phyloP scores from a whole-genome alignment of 2,888 invertebrate species.

The Drosophila tanythrix region DNA sequence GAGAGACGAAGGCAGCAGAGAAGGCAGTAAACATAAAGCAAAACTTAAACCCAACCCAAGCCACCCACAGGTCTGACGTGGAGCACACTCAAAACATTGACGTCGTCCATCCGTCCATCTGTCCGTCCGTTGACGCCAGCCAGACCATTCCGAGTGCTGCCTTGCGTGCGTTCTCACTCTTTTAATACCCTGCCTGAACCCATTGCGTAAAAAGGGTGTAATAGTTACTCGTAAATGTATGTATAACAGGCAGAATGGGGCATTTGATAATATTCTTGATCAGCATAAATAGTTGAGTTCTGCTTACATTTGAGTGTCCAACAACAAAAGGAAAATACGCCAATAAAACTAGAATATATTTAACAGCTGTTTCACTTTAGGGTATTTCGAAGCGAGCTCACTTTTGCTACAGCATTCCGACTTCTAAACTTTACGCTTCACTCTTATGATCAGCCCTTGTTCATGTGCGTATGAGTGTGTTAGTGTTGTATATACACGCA shows the following conservation, averaged over 20 bases:
- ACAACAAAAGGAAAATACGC: not conserved
- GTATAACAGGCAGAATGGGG: not conserved
- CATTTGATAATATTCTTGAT: not conserved
- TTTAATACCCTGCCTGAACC: not conserved
- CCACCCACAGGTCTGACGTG: conserved; percentile 5
- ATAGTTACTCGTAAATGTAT: not conserved
- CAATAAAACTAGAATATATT: not conserved
- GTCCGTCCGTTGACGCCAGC: conserved; percentile 17
- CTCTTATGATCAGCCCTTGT: conserved; percentile 9
- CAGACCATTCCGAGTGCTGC: conserved; percentile 8
- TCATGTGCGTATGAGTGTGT: not conserved
- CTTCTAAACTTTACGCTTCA: not conserved
- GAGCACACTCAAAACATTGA: conserved; percentile 10
- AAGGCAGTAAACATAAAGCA: conserved; percentile 15
- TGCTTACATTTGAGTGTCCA: not conserved
- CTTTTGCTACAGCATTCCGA: not conserved
- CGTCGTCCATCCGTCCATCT: not conserved
- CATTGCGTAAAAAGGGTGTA: not conserved
- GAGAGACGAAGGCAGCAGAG: not conserved
- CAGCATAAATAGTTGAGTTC: not conserved
- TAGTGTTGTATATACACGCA: not conserved
- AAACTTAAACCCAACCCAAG: conserved; percentile 17
- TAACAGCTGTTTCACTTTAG: not conserved
- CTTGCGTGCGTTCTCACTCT: not conserved
- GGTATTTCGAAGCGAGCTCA: not conserved